Evolutionary conservation across 1,140 invertebrate genomes (phyloP), one percentile per base, ranked within the genome.

Genomic region (Pogonognathellus flavescens): DNA sequence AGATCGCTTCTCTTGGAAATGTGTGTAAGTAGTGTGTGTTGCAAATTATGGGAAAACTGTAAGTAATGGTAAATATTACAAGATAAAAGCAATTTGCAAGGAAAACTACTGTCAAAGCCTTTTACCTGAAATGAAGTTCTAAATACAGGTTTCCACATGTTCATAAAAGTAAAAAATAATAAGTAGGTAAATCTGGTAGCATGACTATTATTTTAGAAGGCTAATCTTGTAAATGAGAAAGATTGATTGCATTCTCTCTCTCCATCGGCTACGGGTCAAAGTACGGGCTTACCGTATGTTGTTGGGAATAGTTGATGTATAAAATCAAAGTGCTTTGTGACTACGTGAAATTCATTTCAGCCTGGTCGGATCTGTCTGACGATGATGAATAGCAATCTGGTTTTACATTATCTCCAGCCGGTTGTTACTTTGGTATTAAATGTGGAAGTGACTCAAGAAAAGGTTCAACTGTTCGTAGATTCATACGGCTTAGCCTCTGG

Each of bases 311-410:
- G 14, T 49, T 18, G 31, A 76, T 76, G 16, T n/a, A 76, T 50
- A 41, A 49, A 49, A 49, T 49, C 5, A 49, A 50, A 41, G n/a
- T 76, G 13, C 25, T 13, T 62, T n/a, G 10, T 9, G 41, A 6
- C 16, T 31, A 70, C 25, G 66, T 70, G 66, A 70, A 70, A 41
- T 25, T 41, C 70, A 76, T 49, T 76, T 76, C 70, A 31, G 70
- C 41, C 41, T 76, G 41, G 13, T 76, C 31, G 31, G 2, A 11
- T 50, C 70, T 76, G 25, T 31, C 49, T 41, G 70, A 76, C 70
- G 25, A 76, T 76, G 70, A 76, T 76, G 70, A 76, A 76, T 76
- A 31, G 70, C 70, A 76, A 76, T 76, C 70, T 50, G n/a, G 70
- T 49, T 41, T 41, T 49, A 76, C n/a, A 76, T 76, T 76, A 76